Evolutionary conservation across 1,140 invertebrate genomes (phyloP), one percentile per base, ranked within the genome.

Genomic region (Magallana ariakensis): DNA sequence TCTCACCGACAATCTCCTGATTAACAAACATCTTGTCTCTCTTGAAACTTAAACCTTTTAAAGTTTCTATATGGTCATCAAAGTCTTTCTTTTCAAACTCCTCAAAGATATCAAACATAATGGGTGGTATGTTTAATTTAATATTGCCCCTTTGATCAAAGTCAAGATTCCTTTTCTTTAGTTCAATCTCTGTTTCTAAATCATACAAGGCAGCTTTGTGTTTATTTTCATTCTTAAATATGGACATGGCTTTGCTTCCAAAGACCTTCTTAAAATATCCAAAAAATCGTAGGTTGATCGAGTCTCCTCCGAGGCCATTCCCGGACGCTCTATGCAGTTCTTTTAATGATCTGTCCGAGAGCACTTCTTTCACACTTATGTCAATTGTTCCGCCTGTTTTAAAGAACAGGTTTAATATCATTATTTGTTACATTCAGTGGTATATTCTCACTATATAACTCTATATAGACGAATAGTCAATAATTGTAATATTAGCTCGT

Each of bases 171-270:
- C 84, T 15, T 57, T 85, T 85, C 60, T 75, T 85, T 9, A 22
- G 15, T 81, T 90, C 89, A 58, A 90, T 88, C 1, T 87, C 85
- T 22, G 54, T 80, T 22, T 85, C 55, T 15, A 90, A 33, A 10
- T 90, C 87, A 7, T 92, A 81, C 0, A 92, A 80, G 86, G 91
- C 91, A 58, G n/a, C 19, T 62, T 87, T 83, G 4, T 91, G 86
- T 75, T 90, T 85, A 83, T 89, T 88, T 16, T 91, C 90, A 11
- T 89, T 86, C n/a, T 89, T 83, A 88, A 93, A 93, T 80, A 88
- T 87, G 1, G 88, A 84, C 33, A 92, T 90, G 56, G 90, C 90
- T 11, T 89, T 89, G 22, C 88, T 85, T 9, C 85, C 75, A 53
- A 86, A n/a, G 10, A 81, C 22, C 11, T 81, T 13, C 22, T 33